Conservation (phyloP, 2,888 invertebrate species). For the Drosophila glabriapex region DNA sequence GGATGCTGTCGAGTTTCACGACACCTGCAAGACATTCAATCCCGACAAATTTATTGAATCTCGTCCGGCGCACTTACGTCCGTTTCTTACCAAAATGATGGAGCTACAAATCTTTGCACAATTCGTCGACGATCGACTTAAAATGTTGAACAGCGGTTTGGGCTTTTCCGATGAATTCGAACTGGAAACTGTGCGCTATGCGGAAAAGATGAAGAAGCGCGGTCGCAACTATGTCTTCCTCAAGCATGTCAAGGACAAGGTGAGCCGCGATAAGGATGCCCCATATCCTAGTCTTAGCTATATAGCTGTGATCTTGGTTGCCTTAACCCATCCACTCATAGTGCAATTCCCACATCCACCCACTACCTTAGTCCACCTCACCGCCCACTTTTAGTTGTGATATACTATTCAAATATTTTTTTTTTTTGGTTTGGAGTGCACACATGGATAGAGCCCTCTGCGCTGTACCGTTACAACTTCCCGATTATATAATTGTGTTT, state of each 20-base stretch:
- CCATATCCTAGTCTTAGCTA: conserved; percentile 7
- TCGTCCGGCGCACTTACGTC: conserved; percentile 93
- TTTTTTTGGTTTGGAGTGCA: conserved; percentile 43
- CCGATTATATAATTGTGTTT: conserved; percentile 24
- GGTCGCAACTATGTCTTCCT: conserved; percentile 91
- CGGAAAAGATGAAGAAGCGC: conserved; percentile 86
- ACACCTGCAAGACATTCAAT: conserved; percentile 92
- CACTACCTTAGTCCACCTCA: conserved; percentile 15
- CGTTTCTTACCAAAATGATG: conserved; percentile 95
- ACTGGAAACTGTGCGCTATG: conserved; percentile 90
- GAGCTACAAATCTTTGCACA: conserved; percentile 98
- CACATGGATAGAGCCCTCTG: conserved; percentile 38
- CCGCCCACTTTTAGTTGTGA: conserved; percentile 25
- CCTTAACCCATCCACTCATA: conserved; percentile 42
- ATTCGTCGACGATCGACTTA: conserved; percentile 96
- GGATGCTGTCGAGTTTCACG: conserved; percentile 93
- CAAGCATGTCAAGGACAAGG: conserved; percentile 95
- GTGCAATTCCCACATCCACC: conserved; percentile 35
- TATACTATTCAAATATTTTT: conserved; percentile 9
- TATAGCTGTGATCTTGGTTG: conserved; percentile 33
- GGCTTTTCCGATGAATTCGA: conserved; percentile 98
- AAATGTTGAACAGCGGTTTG: conserved; percentile 95
- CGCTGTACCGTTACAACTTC: conserved; percentile 45
- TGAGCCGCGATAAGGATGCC: conserved; percentile 82
- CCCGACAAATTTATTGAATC: conserved; percentile 95